phyloP scores from a whole-genome alignment of 2,797 vertebrate genomes.

The Pseudomugil tenellus region DNA sequence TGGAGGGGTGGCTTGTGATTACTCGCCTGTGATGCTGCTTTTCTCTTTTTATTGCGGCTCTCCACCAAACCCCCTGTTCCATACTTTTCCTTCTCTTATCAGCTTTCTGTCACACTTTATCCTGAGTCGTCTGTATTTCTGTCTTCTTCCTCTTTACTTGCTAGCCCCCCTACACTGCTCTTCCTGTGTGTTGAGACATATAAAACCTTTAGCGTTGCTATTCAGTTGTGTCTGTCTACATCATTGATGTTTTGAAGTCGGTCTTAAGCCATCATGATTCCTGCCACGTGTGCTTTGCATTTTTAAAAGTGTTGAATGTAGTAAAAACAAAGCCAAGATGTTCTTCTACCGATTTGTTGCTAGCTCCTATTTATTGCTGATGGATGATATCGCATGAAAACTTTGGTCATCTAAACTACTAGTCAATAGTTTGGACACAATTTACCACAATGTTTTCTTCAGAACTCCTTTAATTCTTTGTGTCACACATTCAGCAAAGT shows the following conservation, averaged over 20 bases:
- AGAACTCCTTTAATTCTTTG: no score
- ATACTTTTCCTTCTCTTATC: conserved; percentile 46
- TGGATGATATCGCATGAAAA: no score
- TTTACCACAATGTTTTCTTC: no score
- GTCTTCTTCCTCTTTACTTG: conserved; percentile 3
- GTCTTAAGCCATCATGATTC: conserved; percentile 23
- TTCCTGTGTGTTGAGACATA: conserved; percentile 38
- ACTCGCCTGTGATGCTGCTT: conserved; percentile 51
- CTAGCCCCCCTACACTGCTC: background rate
- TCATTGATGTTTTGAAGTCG: conserved; percentile 20
- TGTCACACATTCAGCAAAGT: no score
- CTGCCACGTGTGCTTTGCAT: background rate
- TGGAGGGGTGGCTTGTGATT: conserved; percentile 49
- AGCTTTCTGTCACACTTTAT: conserved; percentile 38
- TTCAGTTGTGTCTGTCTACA: conserved; percentile 49
- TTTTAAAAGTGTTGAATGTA: background rate
- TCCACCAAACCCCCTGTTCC: conserved; percentile 28
- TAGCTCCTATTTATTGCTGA: no score
- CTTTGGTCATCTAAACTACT: no score
- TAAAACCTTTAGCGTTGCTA: conserved; percentile 60
- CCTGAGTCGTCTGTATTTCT: conserved; percentile 20
- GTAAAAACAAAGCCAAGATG: no score
- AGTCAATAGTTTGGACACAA: no score
- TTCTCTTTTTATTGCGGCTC: conserved; percentile 40
- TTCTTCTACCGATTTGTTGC: no score